Conservation (phyloP, 1,140 invertebrate species). For the Stenopsyche tienmushanensis region DNA sequence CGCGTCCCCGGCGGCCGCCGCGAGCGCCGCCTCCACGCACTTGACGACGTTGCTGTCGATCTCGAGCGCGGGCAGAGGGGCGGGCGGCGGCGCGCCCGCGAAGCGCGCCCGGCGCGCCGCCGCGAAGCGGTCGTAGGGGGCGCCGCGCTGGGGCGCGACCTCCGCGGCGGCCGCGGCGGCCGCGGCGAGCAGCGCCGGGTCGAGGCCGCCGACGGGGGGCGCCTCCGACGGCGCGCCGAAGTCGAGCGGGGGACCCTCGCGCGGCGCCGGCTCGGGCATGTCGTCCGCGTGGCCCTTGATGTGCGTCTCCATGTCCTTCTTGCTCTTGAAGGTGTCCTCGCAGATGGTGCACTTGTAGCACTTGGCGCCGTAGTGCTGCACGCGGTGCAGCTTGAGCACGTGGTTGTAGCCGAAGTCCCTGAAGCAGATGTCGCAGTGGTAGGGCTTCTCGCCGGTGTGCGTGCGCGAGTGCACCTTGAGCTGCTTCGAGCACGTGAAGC, state of each 20-base stretch:
- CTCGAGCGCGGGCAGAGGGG: conserved; percentile 44
- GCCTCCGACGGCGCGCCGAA: conserved; percentile 39
- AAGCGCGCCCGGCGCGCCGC: conserved; percentile 43
- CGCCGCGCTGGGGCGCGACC: conserved; percentile 44
- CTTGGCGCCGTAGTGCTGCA: conserved; percentile 89
- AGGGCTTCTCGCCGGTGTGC: conserved; percentile 83
- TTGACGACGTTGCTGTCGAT: conserved; percentile 66
- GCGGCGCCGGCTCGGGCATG: conserved; percentile 47
- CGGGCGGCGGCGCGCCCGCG: conserved; percentile 39
- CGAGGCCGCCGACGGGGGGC: conserved; percentile 47
- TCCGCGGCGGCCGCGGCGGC: conserved; percentile 39
- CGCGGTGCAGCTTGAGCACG: conserved; percentile 82
- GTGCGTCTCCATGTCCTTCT: conserved; percentile 86
- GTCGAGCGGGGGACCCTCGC: conserved; percentile 44
- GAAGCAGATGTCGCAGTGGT: conserved; percentile 62
- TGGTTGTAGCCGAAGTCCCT: conserved; percentile 82
- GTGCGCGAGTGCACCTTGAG: conserved; percentile 82
- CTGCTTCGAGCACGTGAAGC: conserved; percentile 88
- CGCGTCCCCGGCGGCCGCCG: conserved; percentile 53
- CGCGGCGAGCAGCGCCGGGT: conserved; percentile 37
- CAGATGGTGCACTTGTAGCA: conserved; percentile 91
- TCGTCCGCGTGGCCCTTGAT: conserved; percentile 85
- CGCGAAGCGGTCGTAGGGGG: conserved; percentile 7
- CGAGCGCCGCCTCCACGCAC: conserved; percentile 69
- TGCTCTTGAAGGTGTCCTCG: conserved; percentile 84